Conservation (phyloP, 2,888 invertebrate species). For the Barypeithes pellucidus region DNA sequence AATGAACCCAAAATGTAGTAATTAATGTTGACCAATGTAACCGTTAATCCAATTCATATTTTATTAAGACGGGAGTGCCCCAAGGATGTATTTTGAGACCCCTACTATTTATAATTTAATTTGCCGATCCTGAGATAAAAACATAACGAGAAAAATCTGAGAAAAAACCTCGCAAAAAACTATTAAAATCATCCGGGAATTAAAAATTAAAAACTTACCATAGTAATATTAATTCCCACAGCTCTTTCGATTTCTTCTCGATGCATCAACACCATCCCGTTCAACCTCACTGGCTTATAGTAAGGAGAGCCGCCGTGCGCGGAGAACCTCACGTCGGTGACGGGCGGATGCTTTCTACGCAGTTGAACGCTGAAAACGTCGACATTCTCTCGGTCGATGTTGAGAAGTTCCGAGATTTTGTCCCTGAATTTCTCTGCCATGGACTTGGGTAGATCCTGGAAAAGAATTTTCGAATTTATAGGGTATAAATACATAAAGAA, state of each 20-base stretch:
- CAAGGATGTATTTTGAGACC: too few relatives aligned
- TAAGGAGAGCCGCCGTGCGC: slow-evolving; percentile 97
- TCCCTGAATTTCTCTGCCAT: slow-evolving; percentile 92
- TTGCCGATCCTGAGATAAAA: too few relatives aligned
- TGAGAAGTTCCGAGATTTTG: slow-evolving; percentile 88
- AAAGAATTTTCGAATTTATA: background rate
- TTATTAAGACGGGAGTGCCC: too few relatives aligned
- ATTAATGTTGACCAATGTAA: too few relatives aligned
- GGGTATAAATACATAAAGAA: too few relatives aligned
- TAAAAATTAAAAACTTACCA: too few relatives aligned
- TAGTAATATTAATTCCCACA: slow-evolving; percentile 96
- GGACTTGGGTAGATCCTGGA: slow-evolving; percentile 86
- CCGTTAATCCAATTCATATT: too few relatives aligned
- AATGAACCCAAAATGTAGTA: too few relatives aligned
- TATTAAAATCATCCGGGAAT: too few relatives aligned
- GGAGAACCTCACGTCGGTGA: slow-evolving; percentile 94
- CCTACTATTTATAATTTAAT: too few relatives aligned
- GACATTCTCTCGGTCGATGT: slow-evolving; percentile 90
- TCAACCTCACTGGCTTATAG: slow-evolving; percentile 90
- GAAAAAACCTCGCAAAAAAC: too few relatives aligned
- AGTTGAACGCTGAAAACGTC: slow-evolving; percentile 97
- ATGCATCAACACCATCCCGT: slow-evolving; percentile 95
- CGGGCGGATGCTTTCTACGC: slow-evolving; percentile 87
- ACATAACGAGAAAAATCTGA: too few relatives aligned
- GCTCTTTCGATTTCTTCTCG: slow-evolving; percentile 94